A percentile compares a stretch with the other conserved stretches of the same genome.
These are phyloP conservation scores for Tenthredo amoena DNA, from an alignment of 2,888 invertebrate genomes.

Conservation along the genomic window DNA sequence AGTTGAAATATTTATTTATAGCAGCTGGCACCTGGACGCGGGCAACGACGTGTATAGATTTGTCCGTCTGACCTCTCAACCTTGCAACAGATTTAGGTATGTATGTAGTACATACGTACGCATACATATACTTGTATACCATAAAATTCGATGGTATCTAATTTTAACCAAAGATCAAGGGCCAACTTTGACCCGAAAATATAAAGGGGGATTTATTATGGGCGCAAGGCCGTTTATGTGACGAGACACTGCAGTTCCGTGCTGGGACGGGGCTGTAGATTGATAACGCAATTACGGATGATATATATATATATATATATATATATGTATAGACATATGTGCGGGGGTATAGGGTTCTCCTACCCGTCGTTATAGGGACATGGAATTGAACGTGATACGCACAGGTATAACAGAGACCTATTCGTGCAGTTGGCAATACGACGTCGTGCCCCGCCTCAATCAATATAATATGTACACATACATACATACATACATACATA, in stretches of 20 bases:
- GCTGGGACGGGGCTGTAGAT: not conserved
- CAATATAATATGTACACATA: no score
- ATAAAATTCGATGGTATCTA: not conserved
- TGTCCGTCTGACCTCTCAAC: not conserved
- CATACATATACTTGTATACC: no score
- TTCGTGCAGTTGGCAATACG: slow-evolving; percentile 15
- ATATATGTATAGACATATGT: not conserved
- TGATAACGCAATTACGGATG: not conserved
- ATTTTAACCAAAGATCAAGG: slow-evolving; percentile 12
- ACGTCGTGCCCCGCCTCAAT: slow-evolving; percentile 33
- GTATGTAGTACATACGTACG: no score
- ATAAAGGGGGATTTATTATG: not conserved
- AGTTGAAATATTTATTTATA: slow-evolving; percentile 20
- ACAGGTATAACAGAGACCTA: not conserved
- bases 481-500: no score
- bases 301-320: not conserved
- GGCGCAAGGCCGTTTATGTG: not conserved
- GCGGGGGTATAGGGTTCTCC: not conserved
- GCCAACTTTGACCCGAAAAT: not conserved
- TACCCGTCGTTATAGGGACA: not conserved
- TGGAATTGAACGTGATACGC: not conserved
- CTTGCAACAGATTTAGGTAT: not conserved
- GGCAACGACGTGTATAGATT: not conserved
- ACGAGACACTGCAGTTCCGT: not conserved
- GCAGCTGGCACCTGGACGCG: not conserved